phyloP scores from a whole-genome alignment of 1,140 invertebrate species.

The Drosophila grimshawi region DNA sequence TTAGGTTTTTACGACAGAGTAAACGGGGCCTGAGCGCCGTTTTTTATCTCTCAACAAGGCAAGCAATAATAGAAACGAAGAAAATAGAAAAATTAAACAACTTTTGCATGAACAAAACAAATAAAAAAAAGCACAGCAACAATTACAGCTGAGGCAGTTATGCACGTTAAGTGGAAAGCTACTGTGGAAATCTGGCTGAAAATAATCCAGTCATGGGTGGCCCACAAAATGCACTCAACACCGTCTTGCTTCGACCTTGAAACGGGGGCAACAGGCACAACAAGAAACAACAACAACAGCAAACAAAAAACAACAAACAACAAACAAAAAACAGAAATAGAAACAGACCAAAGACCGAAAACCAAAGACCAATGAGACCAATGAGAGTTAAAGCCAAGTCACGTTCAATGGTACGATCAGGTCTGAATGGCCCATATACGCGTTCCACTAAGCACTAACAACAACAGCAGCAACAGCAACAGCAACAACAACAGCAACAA shows the following conservation, averaged over 20 bases:
- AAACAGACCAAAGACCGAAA: neutral
- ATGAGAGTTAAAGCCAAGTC: slow-evolving; percentile 57
- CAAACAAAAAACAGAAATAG: neutral
- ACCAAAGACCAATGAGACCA: neutral
- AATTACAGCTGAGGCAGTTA: slow-evolving; percentile 15
- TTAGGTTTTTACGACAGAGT: slow-evolving; percentile 9
- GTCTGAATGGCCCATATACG: slow-evolving; percentile 33
- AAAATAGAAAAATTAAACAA: no score
- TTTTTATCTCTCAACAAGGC: slow-evolving; percentile 8
- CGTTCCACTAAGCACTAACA: neutral
- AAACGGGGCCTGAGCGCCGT: neutral
- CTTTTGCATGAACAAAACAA: neutral
- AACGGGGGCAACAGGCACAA: slow-evolving; percentile 17
- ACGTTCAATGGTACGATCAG: slow-evolving; percentile 68
- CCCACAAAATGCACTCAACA: slow-evolving; percentile 32
- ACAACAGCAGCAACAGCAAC: neutral
- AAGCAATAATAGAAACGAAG: slow-evolving; percentile 3
- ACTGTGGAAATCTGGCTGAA: slow-evolving; percentile 12
- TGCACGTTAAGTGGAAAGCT: slow-evolving; percentile 24
- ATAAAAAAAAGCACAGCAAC: slow-evolving; percentile 3
- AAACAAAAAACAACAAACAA: neutral
- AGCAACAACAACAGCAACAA: slow-evolving; percentile 8
- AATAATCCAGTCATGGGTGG: slow-evolving; percentile 13
- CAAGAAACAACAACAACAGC: slow-evolving; percentile 17
- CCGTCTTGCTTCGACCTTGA: slow-evolving; percentile 57